Evolutionary conservation across 2,113 vertebrate species (phyloP).

Genomic region (Nesogale talazaci): DNA sequence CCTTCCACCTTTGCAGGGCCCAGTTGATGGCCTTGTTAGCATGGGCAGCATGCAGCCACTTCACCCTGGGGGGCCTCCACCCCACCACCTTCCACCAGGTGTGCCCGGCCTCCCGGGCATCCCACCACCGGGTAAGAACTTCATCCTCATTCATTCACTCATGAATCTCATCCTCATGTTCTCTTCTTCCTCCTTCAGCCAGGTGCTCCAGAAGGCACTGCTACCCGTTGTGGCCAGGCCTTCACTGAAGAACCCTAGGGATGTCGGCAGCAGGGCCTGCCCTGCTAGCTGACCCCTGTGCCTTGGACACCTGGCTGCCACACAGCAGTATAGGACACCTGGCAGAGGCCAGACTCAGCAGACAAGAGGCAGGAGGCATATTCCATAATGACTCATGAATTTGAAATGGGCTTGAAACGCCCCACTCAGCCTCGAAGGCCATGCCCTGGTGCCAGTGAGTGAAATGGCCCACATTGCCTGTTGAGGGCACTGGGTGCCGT

Average conservation of each 20-base stretch:
- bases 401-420: not conserved
- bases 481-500: slow-evolving; percentile 4
- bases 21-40: slow-evolving; percentile 96
- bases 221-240: slow-evolving; percentile 78
- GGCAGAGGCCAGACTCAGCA: slow-evolving; percentile 30
- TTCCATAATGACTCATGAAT: not conserved
- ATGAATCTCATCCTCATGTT: slow-evolving; percentile 86
- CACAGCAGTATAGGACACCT: slow-evolving; percentile 21
- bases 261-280: slow-evolving; percentile 28
- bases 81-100: slow-evolving; percentile 93
- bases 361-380: not conserved
- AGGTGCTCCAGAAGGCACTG: slow-evolving; percentile 88
- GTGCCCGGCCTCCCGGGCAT: slow-evolving; percentile 93
- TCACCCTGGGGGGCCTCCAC: slow-evolving; percentile 94
- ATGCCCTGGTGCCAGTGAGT: not conserved
- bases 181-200: slow-evolving; percentile 87
- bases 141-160: slow-evolving; percentile 91
- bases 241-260: slow-evolving; percentile 57
- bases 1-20: slow-evolving; percentile 93
- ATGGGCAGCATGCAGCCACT: slow-evolving; percentile 95
- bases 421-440: not conserved
- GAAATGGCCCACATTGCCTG: slow-evolving; percentile 20
- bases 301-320: slow-evolving; percentile 26
- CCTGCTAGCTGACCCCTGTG: slow-evolving; percentile 37
- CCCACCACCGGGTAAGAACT: slow-evolving; percentile 94